Conservation (phyloP, 2,888 invertebrate genomes). For the Pristionchus mayeri region DNA sequence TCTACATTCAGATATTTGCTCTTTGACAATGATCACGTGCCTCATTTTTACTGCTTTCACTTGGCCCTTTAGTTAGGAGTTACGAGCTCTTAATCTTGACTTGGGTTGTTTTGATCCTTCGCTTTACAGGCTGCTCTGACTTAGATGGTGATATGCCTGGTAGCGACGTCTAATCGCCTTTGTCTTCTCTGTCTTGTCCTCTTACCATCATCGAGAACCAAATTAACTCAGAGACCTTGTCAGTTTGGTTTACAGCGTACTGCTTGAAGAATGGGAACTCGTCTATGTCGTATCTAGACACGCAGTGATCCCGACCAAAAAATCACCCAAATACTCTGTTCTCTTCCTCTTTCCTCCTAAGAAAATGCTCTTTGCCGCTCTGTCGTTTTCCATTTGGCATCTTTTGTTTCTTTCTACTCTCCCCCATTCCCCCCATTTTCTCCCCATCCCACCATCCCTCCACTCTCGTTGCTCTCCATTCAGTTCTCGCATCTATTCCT, state of each 20-base stretch:
- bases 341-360: too few relatives aligned
- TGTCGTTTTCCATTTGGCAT: slow-evolving; percentile 43
- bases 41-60: too few relatives aligned
- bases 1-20: too few relatives aligned
- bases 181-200: neutral
- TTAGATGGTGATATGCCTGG: too few relatives aligned
- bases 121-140: too few relatives aligned
- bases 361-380: neutral
- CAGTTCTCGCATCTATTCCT: neutral
- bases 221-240: neutral
- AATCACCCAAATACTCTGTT: neutral
- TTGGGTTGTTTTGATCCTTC: too few relatives aligned
- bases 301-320: neutral
- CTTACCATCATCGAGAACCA: neutral
- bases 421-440: neutral
- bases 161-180: neutral
- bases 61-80: too few relatives aligned
- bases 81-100: too few relatives aligned
- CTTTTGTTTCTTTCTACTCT: slow-evolving; percentile 18
- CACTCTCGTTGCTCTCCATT: neutral
- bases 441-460: neutral
- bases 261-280: neutral
- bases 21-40: too few relatives aligned
- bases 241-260: neutral
- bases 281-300: neutral